Conservation (phyloP, 2,888 invertebrate species). For the Caenorhabditis imperialis region DNA sequence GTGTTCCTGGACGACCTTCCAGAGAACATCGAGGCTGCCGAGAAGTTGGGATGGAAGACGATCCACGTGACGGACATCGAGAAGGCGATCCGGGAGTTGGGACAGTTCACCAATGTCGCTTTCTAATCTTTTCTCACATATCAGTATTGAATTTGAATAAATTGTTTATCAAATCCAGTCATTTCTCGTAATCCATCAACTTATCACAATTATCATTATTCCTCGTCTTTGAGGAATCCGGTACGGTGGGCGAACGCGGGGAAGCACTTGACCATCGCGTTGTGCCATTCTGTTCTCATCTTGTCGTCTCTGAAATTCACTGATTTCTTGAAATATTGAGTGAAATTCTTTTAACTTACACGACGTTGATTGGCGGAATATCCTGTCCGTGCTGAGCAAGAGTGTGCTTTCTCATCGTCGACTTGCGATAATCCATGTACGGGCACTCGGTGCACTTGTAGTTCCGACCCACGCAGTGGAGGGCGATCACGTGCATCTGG, state of each 20-base stretch:
- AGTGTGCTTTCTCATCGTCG: constrained; percentile 58
- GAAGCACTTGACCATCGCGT: constrained; percentile 56
- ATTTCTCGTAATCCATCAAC: constrained; percentile 16
- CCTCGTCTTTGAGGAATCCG: constrained; percentile 31
- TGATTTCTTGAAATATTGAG: neutral
- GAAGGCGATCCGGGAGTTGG: constrained; percentile 31
- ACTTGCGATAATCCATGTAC: constrained; percentile 58
- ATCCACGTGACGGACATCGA: constrained; percentile 54
- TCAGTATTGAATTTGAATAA: neutral
- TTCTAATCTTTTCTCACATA: constrained; percentile 14
- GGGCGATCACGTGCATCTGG: constrained; percentile 64
- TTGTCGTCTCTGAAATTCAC: constrained; percentile 42
- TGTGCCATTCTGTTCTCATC: constrained; percentile 57
- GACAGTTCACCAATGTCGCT: constrained; percentile 20
- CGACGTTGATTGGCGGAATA: constrained; percentile 53
- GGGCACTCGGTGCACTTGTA: constrained; percentile 52
- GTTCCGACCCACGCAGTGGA: constrained; percentile 52
- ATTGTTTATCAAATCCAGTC: neutral
- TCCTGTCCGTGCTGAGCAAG: constrained; percentile 51
- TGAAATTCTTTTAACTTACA: constrained; percentile 15
- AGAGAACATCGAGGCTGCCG: constrained; percentile 66
- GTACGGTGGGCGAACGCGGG: constrained; percentile 58
- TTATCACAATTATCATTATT: neutral
- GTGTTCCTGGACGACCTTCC: constrained; percentile 67
- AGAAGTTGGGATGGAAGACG: constrained; percentile 63